Conservation (phyloP, 2,888 invertebrate genomes). For the Papilio demoleus region DNA sequence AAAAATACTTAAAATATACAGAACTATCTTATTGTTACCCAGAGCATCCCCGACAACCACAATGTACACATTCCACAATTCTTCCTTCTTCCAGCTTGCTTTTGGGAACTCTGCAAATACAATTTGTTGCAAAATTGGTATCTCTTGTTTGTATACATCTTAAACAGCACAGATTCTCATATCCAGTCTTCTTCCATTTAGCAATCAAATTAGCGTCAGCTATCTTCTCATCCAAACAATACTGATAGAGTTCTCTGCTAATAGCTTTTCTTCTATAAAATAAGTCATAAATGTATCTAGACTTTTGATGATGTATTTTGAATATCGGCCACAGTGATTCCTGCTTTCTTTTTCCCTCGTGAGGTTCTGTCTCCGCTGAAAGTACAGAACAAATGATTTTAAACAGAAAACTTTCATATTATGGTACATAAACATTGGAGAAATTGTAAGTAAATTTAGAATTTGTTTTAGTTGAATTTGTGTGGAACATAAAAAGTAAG, state of each 20-base stretch:
- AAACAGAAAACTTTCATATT: too few relatives aligned
- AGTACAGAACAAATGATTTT: conserved; percentile 39
- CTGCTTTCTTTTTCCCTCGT: conserved; percentile 99
- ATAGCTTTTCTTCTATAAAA: conserved; percentile 98
- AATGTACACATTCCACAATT: conserved; percentile 98
- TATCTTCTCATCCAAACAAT: conserved; percentile 97
- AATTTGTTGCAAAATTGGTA: conserved; percentile 99
- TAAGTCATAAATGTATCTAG: conserved; percentile 97
- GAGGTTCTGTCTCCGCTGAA: conserved; percentile 98
- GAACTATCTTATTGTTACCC: conserved; percentile 80
- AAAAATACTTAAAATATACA: neutral
- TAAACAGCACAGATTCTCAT: conserved; percentile 98
- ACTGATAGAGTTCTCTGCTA: conserved; percentile 97
- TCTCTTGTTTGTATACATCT: conserved; percentile 99
- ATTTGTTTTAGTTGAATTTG: too few relatives aligned
- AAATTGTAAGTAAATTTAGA: too few relatives aligned
- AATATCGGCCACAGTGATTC: conserved; percentile 99
- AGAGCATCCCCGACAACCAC: conserved; percentile 99
- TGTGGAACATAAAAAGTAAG: too few relatives aligned
- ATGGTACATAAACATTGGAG: too few relatives aligned
- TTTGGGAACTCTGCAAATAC: conserved; percentile 99
- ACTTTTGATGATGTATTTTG: conserved; percentile 99
- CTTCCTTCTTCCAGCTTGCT: conserved; percentile 98
- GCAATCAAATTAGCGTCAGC: conserved; percentile 99
- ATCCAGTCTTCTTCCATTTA: conserved; percentile 99